Base-by-base conservation (phyloP, 1,140 invertebrate genomes). In the Drosophila nannoptera region DNA sequence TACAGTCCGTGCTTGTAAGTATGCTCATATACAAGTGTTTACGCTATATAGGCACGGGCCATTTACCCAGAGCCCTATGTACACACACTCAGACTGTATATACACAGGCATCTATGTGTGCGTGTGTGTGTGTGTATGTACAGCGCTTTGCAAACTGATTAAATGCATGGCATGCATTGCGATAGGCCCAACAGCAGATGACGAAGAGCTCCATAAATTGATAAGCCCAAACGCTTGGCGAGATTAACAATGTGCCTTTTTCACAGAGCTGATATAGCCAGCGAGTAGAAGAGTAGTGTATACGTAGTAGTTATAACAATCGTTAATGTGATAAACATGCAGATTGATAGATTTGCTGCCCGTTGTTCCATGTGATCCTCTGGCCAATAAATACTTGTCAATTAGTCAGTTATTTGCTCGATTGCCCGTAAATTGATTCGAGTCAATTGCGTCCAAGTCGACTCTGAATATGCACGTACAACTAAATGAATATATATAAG, bases 91-190 rank as follows among this genome's bases (percentile, higher is more conserved):
- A 36, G 9, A 59, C 22, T 14, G 16, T 5, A 36, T 35, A 49
- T 32, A 36, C n/a, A 53, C 4, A 12, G 5, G 12, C 4, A 42
- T 14, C n/a, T 29, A 38, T 9, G 29, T 29, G 29, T 11, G 7
- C 32, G 22, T 43, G 45, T 46, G 58, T 22, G n/a, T n/a, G n/a
- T n/a, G 33, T 45, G 38, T n/a, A 43, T 55, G 54, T 67, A 69
- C 53, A 63, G 64, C 52, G 36, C 69, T 73, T 72, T 70, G 73
- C 68, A 78, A 65, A 76, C 78, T 76, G 80, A 84, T 83, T 78
- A 76, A 73, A 54, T 75, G 80, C 46, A 67, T 64, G 69, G 40
- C 56, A 62, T 69, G 77, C 73, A 59, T 50, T 75, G 61, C 62
- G 43, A 73, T 64, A 67, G 78, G 64, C 62, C 22, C 33, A 48